Evolutionary conservation across 2,113 vertebrate genomes (phyloP), one percentile per base, ranked within the genome.

Genomic region (Turdus rufiventris): DNA sequence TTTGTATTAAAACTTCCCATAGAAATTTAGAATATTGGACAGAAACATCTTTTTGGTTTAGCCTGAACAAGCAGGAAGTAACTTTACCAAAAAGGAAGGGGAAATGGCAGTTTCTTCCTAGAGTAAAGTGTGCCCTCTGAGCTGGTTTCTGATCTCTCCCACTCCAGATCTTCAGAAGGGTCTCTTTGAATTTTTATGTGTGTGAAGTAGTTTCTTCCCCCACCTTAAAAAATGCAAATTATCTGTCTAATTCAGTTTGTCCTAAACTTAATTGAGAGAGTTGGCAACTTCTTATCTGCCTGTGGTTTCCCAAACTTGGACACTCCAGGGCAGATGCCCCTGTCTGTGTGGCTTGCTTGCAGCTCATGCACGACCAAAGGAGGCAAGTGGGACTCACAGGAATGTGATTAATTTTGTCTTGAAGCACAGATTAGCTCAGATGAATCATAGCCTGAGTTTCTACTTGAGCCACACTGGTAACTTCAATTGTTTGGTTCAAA

Each of bases 301-400:
- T 50, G 12, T 8, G 1, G 14, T 63, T 92, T 92, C 38, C 42
- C 53, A 14, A 29, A 26, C 17, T 43, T 75, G 25, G 42, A 68
- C 17, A 20, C 10, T 8, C 2, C 16, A 21, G 16, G 29, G 60
- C 47, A 78, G 33, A 38, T 63, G 12, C 9, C 14, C 43, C n/a
- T n/a, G 4, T 82, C 54, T 86, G 6, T 2, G 3, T 28, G 33
- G 42, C 8, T 66, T 7, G 3, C 17, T 28, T 0, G 0, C 19
- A 38, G n/a, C 21, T 73, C 33, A 20, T 3, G 6, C 18, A 18
- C 1, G 5, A 53, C 25, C 23, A 70, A 14, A 38, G 33, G 18
- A 62, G 33, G 5, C 0, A 1, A 54, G 28, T 0, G 1, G 18
- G 6, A 14, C 28, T 71, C 50, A 4, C 54, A n/a, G 21, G 40